Percentiles rank a stretch among this genome's conserved stretches.
phyloP scores from a whole-genome alignment of 2,888 invertebrate genomes.

The Elysia crispata region DNA sequence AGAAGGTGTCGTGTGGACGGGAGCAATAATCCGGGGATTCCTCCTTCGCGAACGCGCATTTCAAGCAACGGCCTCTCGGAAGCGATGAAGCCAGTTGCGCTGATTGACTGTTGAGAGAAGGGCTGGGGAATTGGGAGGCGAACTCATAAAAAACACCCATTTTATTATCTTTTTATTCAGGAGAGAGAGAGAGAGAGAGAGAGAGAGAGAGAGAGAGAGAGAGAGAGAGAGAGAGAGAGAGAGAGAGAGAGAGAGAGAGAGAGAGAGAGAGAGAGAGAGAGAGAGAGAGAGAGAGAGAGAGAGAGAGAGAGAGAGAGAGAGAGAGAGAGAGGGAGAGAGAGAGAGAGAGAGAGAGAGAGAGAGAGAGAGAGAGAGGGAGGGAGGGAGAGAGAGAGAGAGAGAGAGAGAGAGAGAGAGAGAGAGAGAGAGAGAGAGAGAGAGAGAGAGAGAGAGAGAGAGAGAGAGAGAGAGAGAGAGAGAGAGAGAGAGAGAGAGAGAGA shows the following conservation, averaged over 20 bases:
- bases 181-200: not conserved
- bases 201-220: constrained; percentile 17
- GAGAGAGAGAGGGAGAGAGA: not conserved
- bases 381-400: constrained; percentile 1
- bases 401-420: not conserved
- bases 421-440: constrained; percentile 2
- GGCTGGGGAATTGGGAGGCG: no score
- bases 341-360: not conserved
- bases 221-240: constrained; percentile 26
- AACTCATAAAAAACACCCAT: no score
- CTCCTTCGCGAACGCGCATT: no score
- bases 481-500: not conserved
- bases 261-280: not conserved
- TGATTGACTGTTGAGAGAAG: no score
- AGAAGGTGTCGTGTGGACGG: no score
- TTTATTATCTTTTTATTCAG: not conserved
- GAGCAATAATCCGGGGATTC: no score
- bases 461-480: constrained; percentile 32
- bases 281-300: constrained; percentile 28
- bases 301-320: constrained; percentile 13
- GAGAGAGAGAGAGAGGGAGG: constrained; percentile 28
- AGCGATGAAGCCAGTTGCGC: no score
- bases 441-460: not conserved
- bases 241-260: not conserved
- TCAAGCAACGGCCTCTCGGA: no score